phyloP scores from a whole-genome alignment of 2,113 vertebrate genomes.

The Dolichallabes microphthalmus region DNA sequence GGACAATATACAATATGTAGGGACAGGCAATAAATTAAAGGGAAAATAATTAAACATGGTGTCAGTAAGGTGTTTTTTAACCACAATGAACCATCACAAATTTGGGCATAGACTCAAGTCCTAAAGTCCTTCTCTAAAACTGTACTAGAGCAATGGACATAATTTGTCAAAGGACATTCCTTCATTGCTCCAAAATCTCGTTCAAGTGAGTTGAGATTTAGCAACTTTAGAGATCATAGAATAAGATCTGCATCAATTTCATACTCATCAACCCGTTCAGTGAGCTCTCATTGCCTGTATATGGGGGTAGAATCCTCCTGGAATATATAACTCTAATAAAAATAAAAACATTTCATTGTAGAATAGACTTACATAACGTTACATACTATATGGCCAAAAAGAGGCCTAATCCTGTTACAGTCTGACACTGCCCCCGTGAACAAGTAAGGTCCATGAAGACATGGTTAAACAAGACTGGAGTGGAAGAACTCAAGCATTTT shows the following conservation, averaged over 20 bases:
- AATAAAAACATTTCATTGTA: neutral
- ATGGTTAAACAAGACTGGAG: neutral
- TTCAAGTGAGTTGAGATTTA: neutral
- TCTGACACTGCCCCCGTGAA: neutral
- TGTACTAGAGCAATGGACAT: neutral
- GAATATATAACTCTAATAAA: neutral
- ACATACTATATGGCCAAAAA: neutral
- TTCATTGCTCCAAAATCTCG: neutral
- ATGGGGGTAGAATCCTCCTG: neutral
- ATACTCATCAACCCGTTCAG: neutral
- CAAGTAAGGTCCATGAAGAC: neutral
- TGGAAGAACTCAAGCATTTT: neutral
- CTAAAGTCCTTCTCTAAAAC: neutral
- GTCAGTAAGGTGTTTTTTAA: no score
- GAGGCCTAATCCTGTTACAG: neutral
- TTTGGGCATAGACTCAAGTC: neutral
- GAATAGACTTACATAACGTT: neutral
- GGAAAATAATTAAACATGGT: no score
- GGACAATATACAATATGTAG: no score
- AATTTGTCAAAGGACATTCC: neutral
- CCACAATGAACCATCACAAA: neutral
- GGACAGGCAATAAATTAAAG: no score
- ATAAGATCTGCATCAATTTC: neutral
- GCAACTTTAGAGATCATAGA: neutral
- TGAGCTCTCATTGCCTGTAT: neutral